These are phyloP conservation scores for Aphyosemion australe DNA, from an alignment of 2,113 vertebrate species.

Conservation along the genomic window DNA sequence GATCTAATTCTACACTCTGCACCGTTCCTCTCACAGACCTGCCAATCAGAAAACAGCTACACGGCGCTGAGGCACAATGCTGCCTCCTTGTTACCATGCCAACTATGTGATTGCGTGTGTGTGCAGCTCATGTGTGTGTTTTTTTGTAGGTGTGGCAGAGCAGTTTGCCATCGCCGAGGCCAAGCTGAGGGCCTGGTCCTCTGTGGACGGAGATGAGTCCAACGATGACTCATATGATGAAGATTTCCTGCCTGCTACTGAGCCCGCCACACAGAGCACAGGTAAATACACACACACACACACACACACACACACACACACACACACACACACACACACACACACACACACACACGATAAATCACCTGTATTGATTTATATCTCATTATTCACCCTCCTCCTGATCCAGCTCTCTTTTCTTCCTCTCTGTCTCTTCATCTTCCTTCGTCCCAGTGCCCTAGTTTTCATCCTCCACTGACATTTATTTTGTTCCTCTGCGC, in stretches of 20 bases:
- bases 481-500: constrained; percentile 65
- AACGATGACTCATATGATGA: constrained; percentile 95
- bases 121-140: constrained; percentile 41
- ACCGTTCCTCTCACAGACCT: constrained; percentile 10
- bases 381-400: constrained; percentile 9
- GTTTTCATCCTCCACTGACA: constrained; percentile 64
- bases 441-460: constrained; percentile 79
- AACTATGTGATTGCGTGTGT: constrained; percentile 25
- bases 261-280: constrained; percentile 86
- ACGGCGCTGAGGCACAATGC: constrained; percentile 12
- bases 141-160: constrained; percentile 86
- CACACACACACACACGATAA: constrained; percentile 15
- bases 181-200: constrained; percentile 97
- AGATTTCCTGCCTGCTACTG: constrained; percentile 85
- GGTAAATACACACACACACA: constrained; percentile 60
- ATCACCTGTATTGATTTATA: constrained; percentile 30
- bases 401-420: constrained; percentile 9
- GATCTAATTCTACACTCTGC: not conserved
- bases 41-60: constrained; percentile 26
- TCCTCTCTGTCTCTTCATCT: constrained; percentile 1
- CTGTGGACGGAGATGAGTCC: constrained; percentile 93
- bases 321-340: constrained; percentile 29
- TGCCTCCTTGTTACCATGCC: constrained; percentile 51
- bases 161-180: constrained; percentile 98
- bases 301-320: constrained; percentile 23